Evolutionary conservation across 2,113 vertebrate species (phyloP).

Genomic region (Cygnus buccinator): DNA sequence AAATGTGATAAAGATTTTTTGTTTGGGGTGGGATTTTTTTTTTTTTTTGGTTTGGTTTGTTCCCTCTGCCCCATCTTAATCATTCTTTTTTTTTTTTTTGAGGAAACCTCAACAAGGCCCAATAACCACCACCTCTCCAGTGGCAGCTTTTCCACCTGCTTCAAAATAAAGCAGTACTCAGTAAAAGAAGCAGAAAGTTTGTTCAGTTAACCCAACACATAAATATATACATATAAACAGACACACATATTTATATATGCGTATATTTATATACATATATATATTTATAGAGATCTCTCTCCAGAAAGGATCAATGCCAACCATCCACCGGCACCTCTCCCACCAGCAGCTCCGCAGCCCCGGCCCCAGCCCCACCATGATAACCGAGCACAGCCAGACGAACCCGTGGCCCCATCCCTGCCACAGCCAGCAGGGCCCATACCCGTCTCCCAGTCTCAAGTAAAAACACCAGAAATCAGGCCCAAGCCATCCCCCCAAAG

Average conservation of each 20-base stretch:
- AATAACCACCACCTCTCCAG: not conserved
- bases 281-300: not conserved
- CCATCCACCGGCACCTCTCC: rapidly evolving
- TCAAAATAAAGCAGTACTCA: not conserved
- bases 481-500: not conserved
- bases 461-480: not conserved
- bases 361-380: too few relatives aligned
- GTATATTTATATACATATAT: too few relatives aligned
- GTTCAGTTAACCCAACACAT: not conserved
- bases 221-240: not conserved
- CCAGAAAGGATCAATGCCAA: not conserved
- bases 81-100: not conserved
- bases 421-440: too few relatives aligned
- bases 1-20: not conserved
- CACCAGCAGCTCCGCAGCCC: not conserved
- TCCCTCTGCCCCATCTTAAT: not conserved
- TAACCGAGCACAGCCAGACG: too few relatives aligned
- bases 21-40: not conserved
- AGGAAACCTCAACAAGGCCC: not conserved
- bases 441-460: not conserved
- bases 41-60: not conserved
- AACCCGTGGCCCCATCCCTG: too few relatives aligned
- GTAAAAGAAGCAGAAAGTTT: not conserved
- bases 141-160: not conserved
- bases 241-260: not conserved